Conservation (phyloP, 2,797 vertebrate genomes). For the Nasua narica region DNA sequence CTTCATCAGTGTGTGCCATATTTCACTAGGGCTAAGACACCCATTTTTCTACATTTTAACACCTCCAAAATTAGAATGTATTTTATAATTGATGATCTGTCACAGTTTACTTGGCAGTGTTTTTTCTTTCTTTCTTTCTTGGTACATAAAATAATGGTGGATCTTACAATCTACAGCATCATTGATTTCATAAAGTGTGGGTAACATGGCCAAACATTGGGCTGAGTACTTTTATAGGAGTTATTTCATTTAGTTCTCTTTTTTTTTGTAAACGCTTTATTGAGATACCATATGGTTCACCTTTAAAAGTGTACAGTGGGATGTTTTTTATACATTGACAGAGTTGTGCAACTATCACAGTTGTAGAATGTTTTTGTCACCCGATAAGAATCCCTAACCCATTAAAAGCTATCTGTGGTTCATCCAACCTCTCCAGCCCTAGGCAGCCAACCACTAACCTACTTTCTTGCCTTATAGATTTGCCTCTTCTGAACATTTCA, state of each 20-base stretch:
- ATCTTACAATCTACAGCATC: background rate
- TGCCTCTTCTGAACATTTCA: background rate
- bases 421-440: background rate
- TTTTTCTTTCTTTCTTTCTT: slow-evolving; percentile 11
- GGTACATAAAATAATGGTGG: slow-evolving; percentile 10
- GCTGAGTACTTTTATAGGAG: background rate
- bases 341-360: background rate
- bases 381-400: background rate
- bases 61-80: background rate
- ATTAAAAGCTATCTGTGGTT: background rate
- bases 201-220: background rate
- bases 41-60: background rate
- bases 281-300: background rate
- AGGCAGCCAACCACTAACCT: background rate
- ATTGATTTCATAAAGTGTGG: background rate
- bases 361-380: background rate
- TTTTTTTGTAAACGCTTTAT: background rate
- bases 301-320: background rate
- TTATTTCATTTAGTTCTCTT: background rate
- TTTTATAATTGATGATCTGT: background rate
- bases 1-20: background rate
- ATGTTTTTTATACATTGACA: background rate
- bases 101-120: background rate
- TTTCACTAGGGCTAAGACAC: background rate
- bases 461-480: background rate